phyloP scores from a whole-genome alignment of 2,888 invertebrate species.

The Gonocerus acuteangulatus region DNA sequence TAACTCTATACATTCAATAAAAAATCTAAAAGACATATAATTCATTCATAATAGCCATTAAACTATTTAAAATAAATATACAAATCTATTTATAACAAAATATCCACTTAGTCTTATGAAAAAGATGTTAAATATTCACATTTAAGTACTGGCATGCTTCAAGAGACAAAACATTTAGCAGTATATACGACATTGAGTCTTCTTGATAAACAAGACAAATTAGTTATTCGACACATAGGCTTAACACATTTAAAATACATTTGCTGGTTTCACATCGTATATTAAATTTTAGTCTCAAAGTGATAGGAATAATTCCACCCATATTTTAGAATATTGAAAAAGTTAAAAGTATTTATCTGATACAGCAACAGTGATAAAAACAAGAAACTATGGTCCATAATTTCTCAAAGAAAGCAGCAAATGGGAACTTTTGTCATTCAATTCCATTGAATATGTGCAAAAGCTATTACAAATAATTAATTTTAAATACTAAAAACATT shows the following conservation, averaged over 20 bases:
- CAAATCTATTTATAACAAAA: constrained; percentile 25
- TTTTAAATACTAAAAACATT: constrained; percentile 20
- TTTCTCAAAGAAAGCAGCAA: constrained; percentile 3
- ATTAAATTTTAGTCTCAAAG: too few relatives aligned
- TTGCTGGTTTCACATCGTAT: neutral
- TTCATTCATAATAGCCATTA: constrained; percentile 7
- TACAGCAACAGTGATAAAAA: neutral
- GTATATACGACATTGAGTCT: neutral
- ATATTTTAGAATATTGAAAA: too few relatives aligned
- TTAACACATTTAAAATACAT: constrained; percentile 7
- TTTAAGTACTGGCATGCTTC: constrained; percentile 14
- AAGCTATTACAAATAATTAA: constrained; percentile 21
- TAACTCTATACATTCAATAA: constrained; percentile 22
- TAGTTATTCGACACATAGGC: constrained; percentile 9
- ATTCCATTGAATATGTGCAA: constrained; percentile 9
- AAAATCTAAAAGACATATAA: constrained; percentile 21
- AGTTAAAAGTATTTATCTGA: too few relatives aligned
- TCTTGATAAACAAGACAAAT: constrained; percentile 3
- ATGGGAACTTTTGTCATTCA: neutral
- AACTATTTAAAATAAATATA: constrained; percentile 24
- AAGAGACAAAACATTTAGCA: constrained; percentile 16
- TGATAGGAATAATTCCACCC: too few relatives aligned
- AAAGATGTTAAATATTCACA: constrained; percentile 17
- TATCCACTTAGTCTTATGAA: constrained; percentile 22
- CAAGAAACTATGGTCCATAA: constrained; percentile 1